Evolutionary conservation across 2,797 vertebrate species (phyloP), one percentile per base, ranked within the genome.

Genomic region (Lemur catta): DNA sequence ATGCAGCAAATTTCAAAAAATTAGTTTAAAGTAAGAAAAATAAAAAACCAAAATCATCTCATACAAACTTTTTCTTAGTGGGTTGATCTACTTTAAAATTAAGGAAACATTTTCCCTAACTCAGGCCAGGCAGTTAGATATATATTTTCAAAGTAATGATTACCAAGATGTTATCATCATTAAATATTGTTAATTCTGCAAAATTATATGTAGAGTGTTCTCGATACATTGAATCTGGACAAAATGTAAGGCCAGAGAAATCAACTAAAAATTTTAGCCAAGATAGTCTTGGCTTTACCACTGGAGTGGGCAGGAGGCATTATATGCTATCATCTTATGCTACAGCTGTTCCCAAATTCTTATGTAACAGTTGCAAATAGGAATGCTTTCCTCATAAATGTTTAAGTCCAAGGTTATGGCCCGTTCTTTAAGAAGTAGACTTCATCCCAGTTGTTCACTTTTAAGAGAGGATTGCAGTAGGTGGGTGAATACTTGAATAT

Each of bases 311-410:
- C n/a, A 81, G 35, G 52, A 67, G 7, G 24, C 38, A 22, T 48
- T 76, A 28, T 30, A 43, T 38, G 9, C 38, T 26, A 22, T 5
- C 5, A 7, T 75, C 12, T 63, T 24, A 33, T 30, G 14, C 18
- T 35, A 76, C 95, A 97, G 96, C 93, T 97, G 89, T 90, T 92
- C 55, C 59, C 46, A 92, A n/a, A 95, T 93, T 94, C 79, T 93
- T 96, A 6, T 11, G 10, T 93, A 81, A 71, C 89, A 71, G 65
- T 90, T 94, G 89, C 72, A 94, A 90, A 93, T 65, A 95, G 76
- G 43, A 92, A 97, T 87, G 72, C 46, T 94, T 84, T 48, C n/a
- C 65, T 95, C 86, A 90, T 86, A 69, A 91, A 50, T 81, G 59
- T 74, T 84, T 92, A 91, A 93, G 69, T 88, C 84, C 38, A 72